These are phyloP conservation scores for Nomada hirtipes DNA, from an alignment of 2,888 invertebrate genomes.

Conservation along the genomic window DNA sequence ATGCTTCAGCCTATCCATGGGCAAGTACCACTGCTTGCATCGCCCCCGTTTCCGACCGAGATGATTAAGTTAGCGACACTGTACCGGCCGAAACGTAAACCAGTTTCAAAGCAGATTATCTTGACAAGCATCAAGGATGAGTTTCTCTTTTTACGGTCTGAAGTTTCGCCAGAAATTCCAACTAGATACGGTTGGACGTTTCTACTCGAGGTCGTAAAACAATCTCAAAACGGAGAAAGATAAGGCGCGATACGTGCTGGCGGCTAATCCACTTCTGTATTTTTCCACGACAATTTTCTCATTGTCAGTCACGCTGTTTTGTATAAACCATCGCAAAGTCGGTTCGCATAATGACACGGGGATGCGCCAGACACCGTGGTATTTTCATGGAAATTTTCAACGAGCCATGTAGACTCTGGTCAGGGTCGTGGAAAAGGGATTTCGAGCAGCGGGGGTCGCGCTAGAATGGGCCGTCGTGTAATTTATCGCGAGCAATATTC, in stretches of 20 bases:
- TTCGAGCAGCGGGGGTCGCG: slow-evolving; percentile 10
- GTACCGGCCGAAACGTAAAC: neutral
- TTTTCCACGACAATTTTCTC: neutral
- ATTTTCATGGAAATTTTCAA: slow-evolving; percentile 67
- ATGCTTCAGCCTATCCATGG: neutral
- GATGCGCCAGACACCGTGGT: slow-evolving; percentile 18
- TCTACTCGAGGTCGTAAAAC: neutral
- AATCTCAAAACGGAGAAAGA: neutral
- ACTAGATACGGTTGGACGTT: neutral
- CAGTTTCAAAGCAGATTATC: neutral
- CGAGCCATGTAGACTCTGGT: slow-evolving; percentile 32
- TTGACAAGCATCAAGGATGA: neutral
- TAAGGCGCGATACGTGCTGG: neutral
- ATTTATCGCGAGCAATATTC: slow-evolving; percentile 70
- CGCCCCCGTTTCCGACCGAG: slow-evolving; percentile 28
- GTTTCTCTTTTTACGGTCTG: neutral
- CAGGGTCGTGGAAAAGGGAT: slow-evolving; percentile 48
- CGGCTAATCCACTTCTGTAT: neutral
- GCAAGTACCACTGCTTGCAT: neutral
- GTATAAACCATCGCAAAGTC: slow-evolving; percentile 24
- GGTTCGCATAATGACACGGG: slow-evolving; percentile 23
- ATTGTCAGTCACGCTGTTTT: neutral
- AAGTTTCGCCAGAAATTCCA: neutral
- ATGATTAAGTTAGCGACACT: slow-evolving; percentile 33
- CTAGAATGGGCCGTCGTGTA: slow-evolving; percentile 40